A percentile compares a stretch with the other conserved stretches of the same genome.
These are phyloP conservation scores for Callaeas wilsoni DNA, from an alignment of 2,113 vertebrate species.

Conservation along the genomic window DNA sequence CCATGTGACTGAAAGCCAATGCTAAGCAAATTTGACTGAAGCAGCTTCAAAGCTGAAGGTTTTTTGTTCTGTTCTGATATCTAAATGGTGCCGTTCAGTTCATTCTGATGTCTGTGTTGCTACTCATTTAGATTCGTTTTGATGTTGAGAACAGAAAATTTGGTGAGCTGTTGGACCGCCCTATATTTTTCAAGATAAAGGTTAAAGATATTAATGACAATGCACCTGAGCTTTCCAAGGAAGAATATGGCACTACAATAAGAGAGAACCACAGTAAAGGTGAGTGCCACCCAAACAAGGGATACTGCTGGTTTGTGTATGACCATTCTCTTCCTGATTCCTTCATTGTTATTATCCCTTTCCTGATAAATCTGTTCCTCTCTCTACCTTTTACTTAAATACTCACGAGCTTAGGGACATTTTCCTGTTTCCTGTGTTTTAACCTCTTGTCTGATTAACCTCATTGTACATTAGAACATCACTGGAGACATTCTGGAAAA, in stretches of 20 bases:
- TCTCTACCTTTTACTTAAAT: not conserved
- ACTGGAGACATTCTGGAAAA: not conserved
- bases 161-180: not conserved
- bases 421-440: not conserved
- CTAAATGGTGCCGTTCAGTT: not conserved
- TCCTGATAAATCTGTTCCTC: not conserved
- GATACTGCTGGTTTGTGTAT: not conserved
- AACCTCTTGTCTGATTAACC: not conserved
- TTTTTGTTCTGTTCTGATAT: not conserved
- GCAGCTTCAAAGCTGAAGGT: not conserved
- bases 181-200: constrained; percentile 75
- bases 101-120: not conserved
- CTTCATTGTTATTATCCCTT: not conserved
- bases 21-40: not conserved
- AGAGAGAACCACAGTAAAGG: constrained; percentile 56
- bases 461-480: not conserved
- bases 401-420: not conserved
- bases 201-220: constrained; percentile 83
- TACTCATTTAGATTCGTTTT: constrained; percentile 71
- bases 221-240: constrained; percentile 57
- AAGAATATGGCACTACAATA: not conserved
- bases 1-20: not conserved
- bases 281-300: not conserved
- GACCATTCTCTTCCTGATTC: not conserved
- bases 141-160: constrained; percentile 38